Percentiles rank a stretch among this genome's conserved stretches.
Conservation (phyloP, 2,113 vertebrate species). For the Caretta caretta region DNA sequence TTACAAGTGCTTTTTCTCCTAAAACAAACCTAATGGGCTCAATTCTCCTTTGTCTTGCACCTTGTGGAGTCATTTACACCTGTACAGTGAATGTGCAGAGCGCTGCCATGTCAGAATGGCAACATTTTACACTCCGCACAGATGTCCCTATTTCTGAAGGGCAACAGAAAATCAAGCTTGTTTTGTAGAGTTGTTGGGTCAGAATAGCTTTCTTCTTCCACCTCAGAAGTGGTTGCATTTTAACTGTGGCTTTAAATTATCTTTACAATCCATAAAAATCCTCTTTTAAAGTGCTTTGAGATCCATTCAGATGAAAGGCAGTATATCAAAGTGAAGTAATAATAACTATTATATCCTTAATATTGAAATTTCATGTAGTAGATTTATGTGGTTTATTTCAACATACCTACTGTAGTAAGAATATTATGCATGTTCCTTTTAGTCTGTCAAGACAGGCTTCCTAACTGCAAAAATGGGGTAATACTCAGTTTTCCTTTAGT, state of each 20-base stretch:
- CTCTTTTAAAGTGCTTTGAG: background rate
- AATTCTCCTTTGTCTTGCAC: background rate
- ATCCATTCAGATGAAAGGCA: background rate
- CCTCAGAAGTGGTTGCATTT: background rate
- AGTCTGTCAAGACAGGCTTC: background rate
- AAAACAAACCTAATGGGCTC: background rate
- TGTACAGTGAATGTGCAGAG: background rate
- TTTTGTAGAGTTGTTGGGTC: background rate
- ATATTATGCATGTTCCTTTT: background rate
- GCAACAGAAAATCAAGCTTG: background rate
- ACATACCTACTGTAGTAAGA: background rate
- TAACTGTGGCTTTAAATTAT: background rate
- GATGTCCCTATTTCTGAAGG: background rate
- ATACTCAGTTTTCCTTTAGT: background rate
- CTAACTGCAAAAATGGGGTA: background rate
- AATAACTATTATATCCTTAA: background rate
- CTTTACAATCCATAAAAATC: background rate
- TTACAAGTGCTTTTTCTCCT: background rate
- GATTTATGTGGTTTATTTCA: background rate
- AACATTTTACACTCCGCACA: background rate
- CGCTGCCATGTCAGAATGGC: background rate
- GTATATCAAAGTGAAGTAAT: background rate
- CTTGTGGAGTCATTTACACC: background rate
- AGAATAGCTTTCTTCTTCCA: background rate
- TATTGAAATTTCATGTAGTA: background rate